phyloP scores from a whole-genome alignment of 2,888 invertebrate genomes.

The Tiphia femorata region DNA sequence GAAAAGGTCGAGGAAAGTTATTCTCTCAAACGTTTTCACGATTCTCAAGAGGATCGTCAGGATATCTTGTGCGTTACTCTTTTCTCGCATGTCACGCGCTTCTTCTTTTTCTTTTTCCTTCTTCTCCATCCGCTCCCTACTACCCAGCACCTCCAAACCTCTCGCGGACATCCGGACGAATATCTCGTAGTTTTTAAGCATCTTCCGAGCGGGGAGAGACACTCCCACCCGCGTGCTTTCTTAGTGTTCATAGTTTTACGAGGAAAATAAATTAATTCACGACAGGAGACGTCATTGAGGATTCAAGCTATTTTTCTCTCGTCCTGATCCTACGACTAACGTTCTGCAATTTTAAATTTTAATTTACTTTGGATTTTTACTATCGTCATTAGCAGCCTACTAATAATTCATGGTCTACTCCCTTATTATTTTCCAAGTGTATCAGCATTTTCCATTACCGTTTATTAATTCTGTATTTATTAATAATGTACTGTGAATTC shows the following conservation, averaged over 20 bases:
- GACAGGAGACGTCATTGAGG: conserved; percentile 31
- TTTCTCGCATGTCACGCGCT: background rate
- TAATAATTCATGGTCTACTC: no score
- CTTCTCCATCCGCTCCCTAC: conserved; percentile 6
- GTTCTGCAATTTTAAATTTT: no score
- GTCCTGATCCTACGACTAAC: no score
- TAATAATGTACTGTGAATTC: no score
- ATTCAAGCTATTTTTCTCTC: background rate
- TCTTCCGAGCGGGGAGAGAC: conserved; percentile 56
- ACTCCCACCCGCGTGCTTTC: conserved; percentile 59
- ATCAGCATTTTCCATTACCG: no score
- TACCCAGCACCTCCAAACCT: background rate
- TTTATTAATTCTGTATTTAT: no score
- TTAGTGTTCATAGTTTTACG: conserved; percentile 67
- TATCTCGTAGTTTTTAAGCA: conserved; percentile 56
- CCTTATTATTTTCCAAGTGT: no score
- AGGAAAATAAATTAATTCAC: conserved; percentile 65
- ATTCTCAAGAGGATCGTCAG: background rate
- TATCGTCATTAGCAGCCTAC: background rate
- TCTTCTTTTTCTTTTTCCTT: conserved; percentile 3
- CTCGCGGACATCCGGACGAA: conserved; percentile 53
- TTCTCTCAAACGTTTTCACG: background rate
- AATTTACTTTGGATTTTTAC: background rate
- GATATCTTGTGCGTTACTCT: no score
- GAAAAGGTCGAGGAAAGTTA: background rate